Conservation (phyloP, 2,888 invertebrate genomes). For the Eilema griseolum region DNA sequence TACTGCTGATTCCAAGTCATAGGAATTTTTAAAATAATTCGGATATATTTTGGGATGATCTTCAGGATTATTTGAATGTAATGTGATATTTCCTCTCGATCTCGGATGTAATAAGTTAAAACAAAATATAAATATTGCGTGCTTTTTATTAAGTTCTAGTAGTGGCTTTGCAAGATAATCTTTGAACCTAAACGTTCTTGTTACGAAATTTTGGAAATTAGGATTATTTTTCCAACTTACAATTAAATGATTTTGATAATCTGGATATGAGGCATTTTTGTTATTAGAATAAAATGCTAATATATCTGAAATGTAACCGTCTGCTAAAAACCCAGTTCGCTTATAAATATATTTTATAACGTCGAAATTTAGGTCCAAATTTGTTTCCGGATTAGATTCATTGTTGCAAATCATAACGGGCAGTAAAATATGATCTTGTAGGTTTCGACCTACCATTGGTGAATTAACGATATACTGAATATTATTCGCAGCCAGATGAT, state of each 20-base stretch:
- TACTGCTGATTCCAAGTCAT: slow-evolving; percentile 22
- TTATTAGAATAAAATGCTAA: slow-evolving; percentile 58
- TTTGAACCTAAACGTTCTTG: slow-evolving; percentile 48
- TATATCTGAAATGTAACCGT: slow-evolving; percentile 85
- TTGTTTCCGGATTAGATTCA: slow-evolving; percentile 57
- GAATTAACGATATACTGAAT: slow-evolving; percentile 71
- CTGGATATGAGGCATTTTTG: slow-evolving; percentile 62
- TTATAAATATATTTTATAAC: slow-evolving; percentile 80
- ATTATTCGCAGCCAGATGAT: slow-evolving; percentile 67
- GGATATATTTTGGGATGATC: slow-evolving; percentile 29
- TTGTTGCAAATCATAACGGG: slow-evolving; percentile 70
- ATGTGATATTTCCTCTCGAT: slow-evolving; percentile 27
- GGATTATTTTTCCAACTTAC: slow-evolving; percentile 64
- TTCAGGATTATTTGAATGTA: slow-evolving; percentile 24
- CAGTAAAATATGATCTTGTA: slow-evolving; percentile 81
- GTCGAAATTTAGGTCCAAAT: slow-evolving; percentile 60
- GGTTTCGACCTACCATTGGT: slow-evolving; percentile 81
- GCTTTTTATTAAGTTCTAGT: slow-evolving; percentile 14
- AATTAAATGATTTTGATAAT: slow-evolving; percentile 63
- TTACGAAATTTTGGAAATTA: neutral
- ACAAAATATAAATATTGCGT: slow-evolving; percentile 20
- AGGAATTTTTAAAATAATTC: slow-evolving; percentile 25
- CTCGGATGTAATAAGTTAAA: slow-evolving; percentile 29
- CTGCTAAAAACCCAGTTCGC: slow-evolving; percentile 81
- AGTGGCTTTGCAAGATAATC: slow-evolving; percentile 38